phyloP scores from a whole-genome alignment of 2,797 vertebrate species.

The Clarias fuscus region DNA sequence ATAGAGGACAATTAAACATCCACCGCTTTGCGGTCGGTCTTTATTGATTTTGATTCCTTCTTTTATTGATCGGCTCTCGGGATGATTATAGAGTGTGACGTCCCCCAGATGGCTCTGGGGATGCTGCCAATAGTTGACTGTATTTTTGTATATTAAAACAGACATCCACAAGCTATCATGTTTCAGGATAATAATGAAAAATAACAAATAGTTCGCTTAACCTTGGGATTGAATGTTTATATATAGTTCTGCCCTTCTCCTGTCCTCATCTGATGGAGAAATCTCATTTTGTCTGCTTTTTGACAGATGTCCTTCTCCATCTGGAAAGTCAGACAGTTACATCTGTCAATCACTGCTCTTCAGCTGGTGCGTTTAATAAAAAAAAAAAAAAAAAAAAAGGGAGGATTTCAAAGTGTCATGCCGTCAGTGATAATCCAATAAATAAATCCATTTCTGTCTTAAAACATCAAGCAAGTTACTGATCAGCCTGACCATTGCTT shows the following conservation, averaged over 20 bases:
- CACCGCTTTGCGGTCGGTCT: not conserved
- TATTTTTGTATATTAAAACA: slow-evolving; percentile 6
- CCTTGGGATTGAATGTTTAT: not conserved
- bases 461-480: not conserved
- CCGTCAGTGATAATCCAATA: not conserved
- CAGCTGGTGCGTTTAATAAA: not conserved
- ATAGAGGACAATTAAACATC: slow-evolving; percentile 17
- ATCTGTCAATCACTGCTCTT: not conserved
- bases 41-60: slow-evolving; percentile 36
- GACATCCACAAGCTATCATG: not conserved
- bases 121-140: not conserved
- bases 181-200: not conserved
- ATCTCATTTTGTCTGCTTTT: slow-evolving; percentile 8
- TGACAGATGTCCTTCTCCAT: slow-evolving; percentile 18
- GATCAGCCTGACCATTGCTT: no score
- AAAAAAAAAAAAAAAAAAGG: not conserved
- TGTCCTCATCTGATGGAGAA: slow-evolving; percentile 4
- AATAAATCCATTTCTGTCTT: not conserved
- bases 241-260: not conserved
- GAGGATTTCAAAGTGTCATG: not conserved
- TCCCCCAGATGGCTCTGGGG: slow-evolving; percentile 20
- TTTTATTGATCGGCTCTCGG: slow-evolving; percentile 12
- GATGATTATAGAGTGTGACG: slow-evolving; percentile 17
- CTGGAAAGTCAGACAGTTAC: slow-evolving; percentile 5
- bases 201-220: slow-evolving; percentile 21